Conservation (phyloP, 2,888 invertebrate genomes). For the Amaurobius ferox region DNA sequence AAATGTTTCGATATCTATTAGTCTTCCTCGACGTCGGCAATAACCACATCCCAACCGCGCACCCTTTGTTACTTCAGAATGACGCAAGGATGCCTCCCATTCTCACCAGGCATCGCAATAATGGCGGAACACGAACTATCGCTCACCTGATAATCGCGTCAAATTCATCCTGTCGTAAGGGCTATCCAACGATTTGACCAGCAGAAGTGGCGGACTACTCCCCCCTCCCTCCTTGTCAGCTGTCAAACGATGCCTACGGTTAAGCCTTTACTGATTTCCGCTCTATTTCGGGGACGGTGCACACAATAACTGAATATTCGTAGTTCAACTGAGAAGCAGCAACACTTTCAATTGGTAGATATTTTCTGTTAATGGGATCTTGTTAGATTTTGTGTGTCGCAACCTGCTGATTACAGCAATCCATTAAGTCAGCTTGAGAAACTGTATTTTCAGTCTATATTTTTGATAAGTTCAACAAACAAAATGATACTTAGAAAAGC, state of each 20-base stretch:
- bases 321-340: too few species aligned
- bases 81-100: background rate
- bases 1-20: too few species aligned
- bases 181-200: conserved; percentile 30
- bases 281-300: background rate
- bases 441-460: too few species aligned
- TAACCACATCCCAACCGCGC: too few species aligned
- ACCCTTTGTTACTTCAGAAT: background rate
- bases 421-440: too few species aligned
- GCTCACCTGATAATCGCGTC: conserved; percentile 33
- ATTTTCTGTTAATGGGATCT: too few species aligned
- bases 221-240: background rate
- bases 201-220: conserved; percentile 16
- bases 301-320: background rate
- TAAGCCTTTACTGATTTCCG: background rate
- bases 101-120: background rate
- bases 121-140: conserved; percentile 25
- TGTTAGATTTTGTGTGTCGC: too few species aligned
- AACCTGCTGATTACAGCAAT: too few species aligned
- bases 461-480: too few species aligned
- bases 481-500: too few species aligned
- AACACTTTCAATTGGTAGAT: too few species aligned
- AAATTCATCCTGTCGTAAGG: conserved; percentile 24
- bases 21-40: too few species aligned
- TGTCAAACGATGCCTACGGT: conserved; percentile 12